Base-by-base conservation (phyloP, 2,888 invertebrate species). In the Synanthedon andrenaeformis region DNA sequence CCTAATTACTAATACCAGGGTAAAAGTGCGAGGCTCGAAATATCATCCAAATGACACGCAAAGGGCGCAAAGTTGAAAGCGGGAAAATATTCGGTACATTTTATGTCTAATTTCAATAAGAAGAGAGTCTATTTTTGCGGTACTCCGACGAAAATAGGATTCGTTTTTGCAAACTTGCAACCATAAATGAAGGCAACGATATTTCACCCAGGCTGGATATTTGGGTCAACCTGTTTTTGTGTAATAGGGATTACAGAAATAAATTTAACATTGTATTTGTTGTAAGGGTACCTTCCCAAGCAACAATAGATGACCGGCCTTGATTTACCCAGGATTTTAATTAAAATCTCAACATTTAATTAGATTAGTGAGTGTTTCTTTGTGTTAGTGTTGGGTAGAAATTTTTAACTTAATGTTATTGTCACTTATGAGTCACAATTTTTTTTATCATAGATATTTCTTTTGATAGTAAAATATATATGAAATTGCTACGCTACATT, bases 161-260 rank as follows among this genome's bases (percentile, higher is more conserved):
- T 82, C 76, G 79, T 81, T 83, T 84, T 82, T 82, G 82, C 78
- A 72, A 82, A 81, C 78, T 84, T 82, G 82, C 82, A n/a, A n/a
- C n/a, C n/a, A 82, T 78, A 82, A 83, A 84, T 78, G 81, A 79
- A 77, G 73, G 69, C 75, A 75, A 75, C 82, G 75, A 82, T 86
- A 82, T 84, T 83, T 83, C 74, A 82, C 78, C 72, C 69, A 73
- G 73, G 69, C 71, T 72, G 77, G 77, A 81, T 81, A 86, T 86
- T 87, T 79, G 80, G 86, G 86, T 85, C 85, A 84, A 83, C 80
- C 79, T 85, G 85, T 82, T 85, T 85, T 86, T 86, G 80, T 79
- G 76, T 83, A 83, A 83, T 80, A 71, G 74, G 77, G 75, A 82
- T 83, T 79, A 82, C 79, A 81, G 77, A 82, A 83, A 83, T 78